Base-by-base conservation (phyloP, 2,888 invertebrate genomes). In the Nemurella pictetii region DNA sequence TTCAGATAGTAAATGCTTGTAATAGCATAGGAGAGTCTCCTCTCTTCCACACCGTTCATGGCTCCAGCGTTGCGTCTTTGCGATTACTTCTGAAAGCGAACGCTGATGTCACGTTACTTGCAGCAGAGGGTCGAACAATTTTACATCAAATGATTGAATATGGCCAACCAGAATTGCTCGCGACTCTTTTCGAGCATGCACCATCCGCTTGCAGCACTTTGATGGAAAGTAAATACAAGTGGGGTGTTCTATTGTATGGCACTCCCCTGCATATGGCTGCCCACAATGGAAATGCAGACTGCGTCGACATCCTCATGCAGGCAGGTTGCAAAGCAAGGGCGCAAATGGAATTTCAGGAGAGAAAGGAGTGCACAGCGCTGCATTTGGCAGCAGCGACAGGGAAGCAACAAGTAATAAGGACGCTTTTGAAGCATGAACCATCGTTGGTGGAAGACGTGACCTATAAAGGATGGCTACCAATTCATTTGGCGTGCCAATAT, bases 231-330 rank as follows among this genome's bases (percentile, higher is more conserved):
- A 1, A 25, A 0, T 35, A 77, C 28, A 82, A 86, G 78, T 80
- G 85, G 77, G 83, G 86, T 89, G 20, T 90, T 88, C 87, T 89
- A 90, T 87, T 92, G 92, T 1, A 91, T 91, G 86, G 92, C 91
- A 4, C 91, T 92, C 3, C 89, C 0, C 89, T 92, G 87, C 92
- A 92, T 88, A 90, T 92, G 80, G 94, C 94, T 84, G 93, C 93
- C 4, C 90, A 90, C 15, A 91, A 92, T 87, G 93, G 93, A 83
- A 89, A 91, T 83, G 86, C 88, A 0, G 89, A 91, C n/a, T 92
- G 92, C 84, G 90, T 92, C 0, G 88, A 90, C 85, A 87, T 91
- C 74, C 89, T 93, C 0, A 84, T 92, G 36, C 89, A 90, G 0
- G 90, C 90, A 87, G 90, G 91, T 7, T 91, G 92, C 78, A 91